A percentile compares a stretch with the other conserved stretches of the same genome.
phyloP scores from a whole-genome alignment of 2,888 invertebrate genomes.

The Amblyjoppa fuscipennis region DNA sequence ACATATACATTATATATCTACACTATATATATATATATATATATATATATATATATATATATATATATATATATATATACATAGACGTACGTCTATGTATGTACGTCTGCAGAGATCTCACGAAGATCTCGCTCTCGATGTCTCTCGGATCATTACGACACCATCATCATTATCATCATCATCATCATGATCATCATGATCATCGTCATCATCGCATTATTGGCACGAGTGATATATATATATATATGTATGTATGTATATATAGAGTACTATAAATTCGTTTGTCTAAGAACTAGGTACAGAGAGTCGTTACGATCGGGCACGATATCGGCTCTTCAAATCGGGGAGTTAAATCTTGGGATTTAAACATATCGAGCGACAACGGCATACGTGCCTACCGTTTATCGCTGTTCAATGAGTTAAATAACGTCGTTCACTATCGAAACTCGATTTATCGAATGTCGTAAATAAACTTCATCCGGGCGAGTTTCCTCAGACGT shows the following conservation, averaged over 20 bases:
- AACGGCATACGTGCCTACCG: not conserved
- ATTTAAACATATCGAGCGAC: slow-evolving; percentile 2
- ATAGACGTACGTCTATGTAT: not conserved
- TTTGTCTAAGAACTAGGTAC: slow-evolving; percentile 15
- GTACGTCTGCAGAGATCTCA: slow-evolving; percentile 54
- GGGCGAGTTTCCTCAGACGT: slow-evolving; percentile 33
- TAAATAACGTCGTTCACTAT: slow-evolving; percentile 50
- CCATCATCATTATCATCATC: slow-evolving; percentile 51
- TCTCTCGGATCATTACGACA: slow-evolving; percentile 66
- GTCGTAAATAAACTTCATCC: slow-evolving; percentile 40
- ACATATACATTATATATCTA: not conserved
- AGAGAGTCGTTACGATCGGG: slow-evolving; percentile 38
- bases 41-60: not conserved
- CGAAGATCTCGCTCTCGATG: slow-evolving; percentile 42
- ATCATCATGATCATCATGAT: slow-evolving; percentile 49
- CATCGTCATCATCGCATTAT: slow-evolving; percentile 47
- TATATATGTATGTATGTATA: not conserved
- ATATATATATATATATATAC: not conserved
- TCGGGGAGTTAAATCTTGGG: slow-evolving; percentile 27
- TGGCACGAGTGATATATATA: slow-evolving; percentile 53
- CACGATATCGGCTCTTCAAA: slow-evolving; percentile 30
- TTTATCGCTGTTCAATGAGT: slow-evolving; percentile 55
- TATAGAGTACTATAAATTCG: not conserved
- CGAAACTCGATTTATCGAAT: slow-evolving; percentile 52
- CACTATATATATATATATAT: not conserved